These are phyloP conservation scores for Drosophila littoralis DNA, from an alignment of 1,140 invertebrate genomes.

Conservation along the genomic window DNA sequence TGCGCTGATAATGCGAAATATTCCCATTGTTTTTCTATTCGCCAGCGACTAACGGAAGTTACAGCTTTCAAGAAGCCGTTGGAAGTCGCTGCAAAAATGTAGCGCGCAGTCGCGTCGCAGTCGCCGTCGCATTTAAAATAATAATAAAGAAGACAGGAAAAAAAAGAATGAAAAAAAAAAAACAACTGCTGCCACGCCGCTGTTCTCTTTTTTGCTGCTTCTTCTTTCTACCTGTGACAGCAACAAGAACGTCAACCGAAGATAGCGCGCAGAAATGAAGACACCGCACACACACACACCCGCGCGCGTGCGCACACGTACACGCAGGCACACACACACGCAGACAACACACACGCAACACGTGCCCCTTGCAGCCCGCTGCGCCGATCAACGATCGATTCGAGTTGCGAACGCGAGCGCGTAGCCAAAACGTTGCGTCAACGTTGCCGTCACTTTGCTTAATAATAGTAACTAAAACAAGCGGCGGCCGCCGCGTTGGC, in stretches of 20 bases:
- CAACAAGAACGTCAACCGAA: conserved; percentile 32
- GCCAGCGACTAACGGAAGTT: conserved; percentile 70
- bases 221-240: conserved; percentile 45
- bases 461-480: conserved; percentile 75
- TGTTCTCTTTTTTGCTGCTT: conserved; percentile 11
- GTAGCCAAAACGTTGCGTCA: conserved; percentile 62
- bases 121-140: conserved; percentile 53
- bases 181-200: conserved; percentile 58
- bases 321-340: conserved; percentile 8
- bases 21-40: conserved; percentile 69
- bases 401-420: conserved; percentile 48
- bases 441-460: conserved; percentile 67
- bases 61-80: conserved; percentile 35
- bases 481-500: conserved; percentile 5
- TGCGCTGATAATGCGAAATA: conserved; percentile 21
- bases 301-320: neutral
- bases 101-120: conserved; percentile 63
- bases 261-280: conserved; percentile 41
- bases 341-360: conserved; percentile 17
- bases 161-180: conserved; percentile 16
- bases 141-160: conserved; percentile 16
- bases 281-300: conserved; percentile 39
- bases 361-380: conserved; percentile 20
- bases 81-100: conserved; percentile 32
- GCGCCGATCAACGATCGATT: conserved; percentile 46